A percentile compares a stretch with the other conserved stretches of the same genome.
These are phyloP conservation scores for Lacerta agilis DNA, from an alignment of 2,797 vertebrate species.

Conservation along the genomic window DNA sequence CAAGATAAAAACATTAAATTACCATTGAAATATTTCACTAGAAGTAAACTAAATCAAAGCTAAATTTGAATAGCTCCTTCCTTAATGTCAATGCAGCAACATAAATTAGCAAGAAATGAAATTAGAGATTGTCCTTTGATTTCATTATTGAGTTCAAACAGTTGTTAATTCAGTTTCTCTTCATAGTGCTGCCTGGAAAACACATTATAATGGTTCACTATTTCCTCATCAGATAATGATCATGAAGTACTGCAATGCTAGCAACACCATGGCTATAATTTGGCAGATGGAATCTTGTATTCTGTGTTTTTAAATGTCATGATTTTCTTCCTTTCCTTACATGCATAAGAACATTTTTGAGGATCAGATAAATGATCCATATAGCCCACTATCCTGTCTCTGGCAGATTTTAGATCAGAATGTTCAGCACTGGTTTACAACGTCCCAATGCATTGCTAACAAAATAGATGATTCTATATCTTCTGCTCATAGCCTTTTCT, in stretches of 20 bases:
- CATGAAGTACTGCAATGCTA: slow-evolving; percentile 25
- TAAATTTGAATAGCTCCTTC: slow-evolving; percentile 23
- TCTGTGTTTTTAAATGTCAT: slow-evolving; percentile 1
- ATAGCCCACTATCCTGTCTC: neutral
- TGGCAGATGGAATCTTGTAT: neutral
- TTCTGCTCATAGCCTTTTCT: neutral
- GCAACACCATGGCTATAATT: slow-evolving; percentile 16
- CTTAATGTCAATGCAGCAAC: slow-evolving; percentile 21
- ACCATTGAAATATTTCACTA: neutral
- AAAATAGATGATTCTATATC: neutral
- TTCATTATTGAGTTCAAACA: slow-evolving; percentile 50
- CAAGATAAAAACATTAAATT: slow-evolving; percentile 16
- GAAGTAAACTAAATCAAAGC: slow-evolving; percentile 39
- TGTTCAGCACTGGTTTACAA: neutral
- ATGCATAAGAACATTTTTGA: neutral
- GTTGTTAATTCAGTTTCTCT: slow-evolving; percentile 52
- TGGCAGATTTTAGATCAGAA: neutral
- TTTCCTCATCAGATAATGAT: slow-evolving; percentile 55
- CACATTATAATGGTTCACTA: slow-evolving; percentile 39
- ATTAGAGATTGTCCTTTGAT: slow-evolving; percentile 50
- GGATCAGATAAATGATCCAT: neutral
- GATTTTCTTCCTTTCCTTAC: neutral
- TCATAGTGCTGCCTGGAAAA: slow-evolving; percentile 30
- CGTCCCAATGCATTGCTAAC: neutral
- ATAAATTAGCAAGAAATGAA: slow-evolving; percentile 56